Evolutionary conservation across 2,888 invertebrate genomes (phyloP), one percentile per base, ranked within the genome.

Genomic region (Chloromyia formosa): DNA sequence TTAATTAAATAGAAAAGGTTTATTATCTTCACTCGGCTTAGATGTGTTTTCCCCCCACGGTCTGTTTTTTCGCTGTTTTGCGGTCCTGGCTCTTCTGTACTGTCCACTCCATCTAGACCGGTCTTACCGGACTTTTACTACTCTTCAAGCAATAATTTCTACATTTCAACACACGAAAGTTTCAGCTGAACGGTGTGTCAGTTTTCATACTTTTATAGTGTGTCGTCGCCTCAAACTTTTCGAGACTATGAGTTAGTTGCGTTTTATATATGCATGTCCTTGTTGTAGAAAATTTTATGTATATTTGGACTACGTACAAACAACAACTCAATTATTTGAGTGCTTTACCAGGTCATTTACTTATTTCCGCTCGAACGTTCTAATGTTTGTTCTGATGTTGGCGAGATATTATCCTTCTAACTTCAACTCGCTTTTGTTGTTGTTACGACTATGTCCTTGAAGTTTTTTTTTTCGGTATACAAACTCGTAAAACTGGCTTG

Each of bases 311-410:
- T 27, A 49, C 49, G 18, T 35, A 66, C 66, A n/a, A 49, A 49
- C 49, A 49, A n/a, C 49, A 66, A 66, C 49, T 66, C 66, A 66
- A 66, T 66, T 66, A 66, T 66, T 49, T 49, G 66, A 66, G 66
- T 66, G 66, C 66, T 49, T 66, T 62, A 12, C 66, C 42, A 35
- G 66, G 66, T 66, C 62, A 66, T 66, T 66, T 66, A 66, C 49
- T 66, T 66, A 20, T 66, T 66, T 66, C 66, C 66, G 66, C 22
- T 66, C 18, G 16, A 22, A 66, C 49, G 27, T 49, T 35, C 27
- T 35, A 35, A 35, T 35, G 27, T 35, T 35, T 35, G 27, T 35
- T 35, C 27, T 35, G 27, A 35, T 35, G 27, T 35, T 35, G 7
- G 2, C 5, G 49, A 2, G 35, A 45, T 66, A 62, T 66, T 14